A percentile compares a stretch with the other conserved stretches of the same genome.
phyloP scores from a whole-genome alignment of 2,797 vertebrate species.

The Sparidentex hasta region DNA sequence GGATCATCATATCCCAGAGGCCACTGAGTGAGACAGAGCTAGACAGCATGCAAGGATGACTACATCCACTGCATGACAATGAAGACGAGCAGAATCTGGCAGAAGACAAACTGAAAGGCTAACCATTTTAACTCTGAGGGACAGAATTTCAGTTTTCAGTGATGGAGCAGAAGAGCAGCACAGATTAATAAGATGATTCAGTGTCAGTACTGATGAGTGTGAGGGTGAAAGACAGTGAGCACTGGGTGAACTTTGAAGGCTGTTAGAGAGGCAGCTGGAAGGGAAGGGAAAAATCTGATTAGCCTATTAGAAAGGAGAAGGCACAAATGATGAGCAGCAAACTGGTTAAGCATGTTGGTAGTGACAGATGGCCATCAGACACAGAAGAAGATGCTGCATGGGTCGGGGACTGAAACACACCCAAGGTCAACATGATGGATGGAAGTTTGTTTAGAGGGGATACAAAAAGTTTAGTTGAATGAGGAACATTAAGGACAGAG shows the following conservation, averaged over 20 bases:
- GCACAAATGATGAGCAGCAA: not conserved
- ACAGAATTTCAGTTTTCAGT: slow-evolving; percentile 7
- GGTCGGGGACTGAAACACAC: not conserved
- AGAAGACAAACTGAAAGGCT: not conserved
- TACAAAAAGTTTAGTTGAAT: not conserved
- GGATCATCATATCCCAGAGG: slow-evolving; percentile 7
- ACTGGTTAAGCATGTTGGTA: not conserved
- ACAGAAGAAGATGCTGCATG: not conserved
- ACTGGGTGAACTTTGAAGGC: slow-evolving; percentile 13
- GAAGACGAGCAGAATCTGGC: not conserved
- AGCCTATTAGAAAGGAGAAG: slow-evolving; percentile 24
- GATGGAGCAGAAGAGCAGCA: slow-evolving; percentile 19
- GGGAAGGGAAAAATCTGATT: slow-evolving; percentile 21
- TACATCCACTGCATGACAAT: not conserved
- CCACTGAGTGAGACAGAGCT: slow-evolving; percentile 6
- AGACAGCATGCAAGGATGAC: not conserved
- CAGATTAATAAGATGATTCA: slow-evolving; percentile 14
- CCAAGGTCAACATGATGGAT: not conserved
- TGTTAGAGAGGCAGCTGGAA: not conserved
- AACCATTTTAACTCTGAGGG: slow-evolving; percentile 37
- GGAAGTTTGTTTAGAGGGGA: not conserved
- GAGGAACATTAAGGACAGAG: slow-evolving; percentile 18
- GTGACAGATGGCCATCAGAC: slow-evolving; percentile 25
- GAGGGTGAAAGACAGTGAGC: not conserved
- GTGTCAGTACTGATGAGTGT: not conserved